Base-by-base conservation (phyloP, 2,888 invertebrate genomes). In the Mesorhabditis spiculigera region DNA sequence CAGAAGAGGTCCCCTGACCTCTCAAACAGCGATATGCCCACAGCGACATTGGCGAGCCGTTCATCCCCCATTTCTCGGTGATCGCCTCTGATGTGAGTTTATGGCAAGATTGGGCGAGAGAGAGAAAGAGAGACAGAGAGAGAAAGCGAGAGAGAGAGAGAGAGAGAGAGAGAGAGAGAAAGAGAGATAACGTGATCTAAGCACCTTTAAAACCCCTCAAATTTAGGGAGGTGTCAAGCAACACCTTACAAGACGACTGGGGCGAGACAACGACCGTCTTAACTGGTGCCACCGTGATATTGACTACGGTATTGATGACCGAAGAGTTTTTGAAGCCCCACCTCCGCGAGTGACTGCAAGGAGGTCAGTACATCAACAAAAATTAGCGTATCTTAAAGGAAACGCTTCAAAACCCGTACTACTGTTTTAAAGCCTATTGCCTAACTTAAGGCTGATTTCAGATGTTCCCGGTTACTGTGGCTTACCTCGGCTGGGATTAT, bases 211-310 rank as follows among this genome's bases (percentile, higher is more conserved):
- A 41, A 13, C 41, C 5, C 43, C n/a, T 50, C 28, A 41, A 50
- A 67, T 67, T 45, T 45, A 28, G 4, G 45, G 43, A 58, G 80
- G 78, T 50, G 71, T 75, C 45, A 78, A 77, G 62, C 63, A 75
- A 4, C 69, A 66, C 8, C n/a, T 65, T 78, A 45, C 73, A 73
- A 8, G 82, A 81, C 63, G 77, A 83, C 66, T 81, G 82, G 81
- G 82, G 72, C 4, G 84, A 84, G 68, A 84, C 81, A 67, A 84
- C 84, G 5, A 84, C 84, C 10, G 82, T 85, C 5, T 65, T 84
- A 43, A 84, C 83, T 50, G 83, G 81, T 42, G 77, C 78, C 70
- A 82, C 82, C n/a, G 79, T 16, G 84, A 84, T 63, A 74, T 74
- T 66, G 82, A 82, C 3, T 85, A 75, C 71, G 73, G 69, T 42